phyloP scores from a whole-genome alignment of 2,888 invertebrate species.

The Phyllotreta cruciferae region DNA sequence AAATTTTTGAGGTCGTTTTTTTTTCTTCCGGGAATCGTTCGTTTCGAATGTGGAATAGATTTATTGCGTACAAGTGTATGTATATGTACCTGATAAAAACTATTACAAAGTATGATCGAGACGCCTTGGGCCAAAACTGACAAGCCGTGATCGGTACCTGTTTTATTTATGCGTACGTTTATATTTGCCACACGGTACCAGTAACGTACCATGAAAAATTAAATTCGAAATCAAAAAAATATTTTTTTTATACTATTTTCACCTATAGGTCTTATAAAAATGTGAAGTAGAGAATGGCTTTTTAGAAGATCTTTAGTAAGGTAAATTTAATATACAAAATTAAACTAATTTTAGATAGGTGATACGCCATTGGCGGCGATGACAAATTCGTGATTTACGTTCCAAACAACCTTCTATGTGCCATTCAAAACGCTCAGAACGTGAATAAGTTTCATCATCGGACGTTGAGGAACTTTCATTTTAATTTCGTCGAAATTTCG shows the following conservation, averaged over 20 bases:
- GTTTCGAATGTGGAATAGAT: background rate
- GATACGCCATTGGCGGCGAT: slow-evolving; percentile 19
- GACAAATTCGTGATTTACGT: slow-evolving; percentile 34
- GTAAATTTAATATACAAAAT: too few relatives aligned
- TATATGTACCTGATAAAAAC: slow-evolving; percentile 1
- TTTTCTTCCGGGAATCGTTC: too few relatives aligned
- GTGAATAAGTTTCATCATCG: slow-evolving; percentile 28
- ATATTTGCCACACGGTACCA: background rate
- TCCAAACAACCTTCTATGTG: slow-evolving; percentile 31
- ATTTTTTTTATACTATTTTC: too few relatives aligned
- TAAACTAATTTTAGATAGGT: too few relatives aligned
- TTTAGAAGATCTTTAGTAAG: too few relatives aligned
- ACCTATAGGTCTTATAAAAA: too few relatives aligned
- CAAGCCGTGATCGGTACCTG: slow-evolving; percentile 32
- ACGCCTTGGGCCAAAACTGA: slow-evolving; percentile 32
- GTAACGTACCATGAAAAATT: background rate
- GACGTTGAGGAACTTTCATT: slow-evolving; percentile 23
- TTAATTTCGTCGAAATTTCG: slow-evolving; percentile 18
- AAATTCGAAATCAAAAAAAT: background rate
- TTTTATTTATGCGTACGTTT: slow-evolving; percentile 30
- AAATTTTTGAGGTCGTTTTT: too few relatives aligned
- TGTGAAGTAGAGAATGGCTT: too few relatives aligned
- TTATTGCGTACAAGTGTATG: background rate
- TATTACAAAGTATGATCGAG: slow-evolving; percentile 38
- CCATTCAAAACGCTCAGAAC: slow-evolving; percentile 22